Percentiles rank a stretch among this genome's conserved stretches.
phyloP scores from a whole-genome alignment of 2,113 vertebrate species.

The Ia io region DNA sequence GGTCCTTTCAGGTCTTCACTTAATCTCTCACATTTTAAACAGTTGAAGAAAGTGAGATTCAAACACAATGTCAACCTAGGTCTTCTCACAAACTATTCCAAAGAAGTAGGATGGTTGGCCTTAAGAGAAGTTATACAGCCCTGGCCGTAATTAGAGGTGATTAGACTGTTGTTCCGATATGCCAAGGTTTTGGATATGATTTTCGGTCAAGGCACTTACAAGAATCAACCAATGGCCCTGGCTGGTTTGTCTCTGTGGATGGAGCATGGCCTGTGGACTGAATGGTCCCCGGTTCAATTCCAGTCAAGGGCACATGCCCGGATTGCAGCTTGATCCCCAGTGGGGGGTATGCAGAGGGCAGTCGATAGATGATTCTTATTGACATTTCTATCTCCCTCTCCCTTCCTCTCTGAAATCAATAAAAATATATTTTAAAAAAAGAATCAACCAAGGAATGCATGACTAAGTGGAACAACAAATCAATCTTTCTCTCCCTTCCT shows the following conservation, averaged over 20 bases:
- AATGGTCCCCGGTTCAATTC: too few relatives aligned
- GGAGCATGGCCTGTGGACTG: too few relatives aligned
- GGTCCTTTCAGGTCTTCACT: background rate
- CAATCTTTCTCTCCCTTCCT: background rate
- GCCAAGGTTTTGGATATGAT: background rate
- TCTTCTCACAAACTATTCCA: slow-evolving; percentile 20
- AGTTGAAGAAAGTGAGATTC: slow-evolving; percentile 1
- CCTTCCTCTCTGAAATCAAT: too few relatives aligned
- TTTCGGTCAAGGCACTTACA: background rate
- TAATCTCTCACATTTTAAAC: background rate
- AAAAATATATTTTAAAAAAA: too few relatives aligned
- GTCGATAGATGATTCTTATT: too few relatives aligned
- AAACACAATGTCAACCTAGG: background rate
- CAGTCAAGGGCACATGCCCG: too few relatives aligned
- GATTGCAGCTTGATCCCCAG: too few relatives aligned
- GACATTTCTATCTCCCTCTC: too few relatives aligned
- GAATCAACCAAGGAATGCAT: too few relatives aligned
- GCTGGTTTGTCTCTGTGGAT: too few relatives aligned
- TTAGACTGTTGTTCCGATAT: background rate
- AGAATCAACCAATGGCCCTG: too few relatives aligned
- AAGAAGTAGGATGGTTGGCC: background rate
- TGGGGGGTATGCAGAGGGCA: too few relatives aligned
- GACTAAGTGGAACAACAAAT: background rate
- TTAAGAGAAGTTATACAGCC: background rate
- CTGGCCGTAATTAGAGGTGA: background rate